Percentiles rank a stretch among this genome's conserved stretches.
Conservation (phyloP, 2,797 vertebrate species). For the Rhynchotus rufescens region DNA sequence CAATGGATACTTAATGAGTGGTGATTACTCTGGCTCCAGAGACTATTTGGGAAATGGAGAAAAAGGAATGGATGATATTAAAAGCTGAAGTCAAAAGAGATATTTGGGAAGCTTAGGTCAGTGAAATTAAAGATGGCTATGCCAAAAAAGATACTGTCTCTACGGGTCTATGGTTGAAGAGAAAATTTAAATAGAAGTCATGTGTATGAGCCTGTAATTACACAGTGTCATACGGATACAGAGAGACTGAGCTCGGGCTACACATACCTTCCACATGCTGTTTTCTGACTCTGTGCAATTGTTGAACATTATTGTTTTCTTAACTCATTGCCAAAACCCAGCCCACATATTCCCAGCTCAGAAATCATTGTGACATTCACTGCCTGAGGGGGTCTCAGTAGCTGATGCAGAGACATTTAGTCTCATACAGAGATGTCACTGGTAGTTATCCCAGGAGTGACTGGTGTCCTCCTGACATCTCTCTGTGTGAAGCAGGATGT, state of each 20-base stretch:
- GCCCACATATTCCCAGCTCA: neutral
- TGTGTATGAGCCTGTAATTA: conserved; percentile 43
- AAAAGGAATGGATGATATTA: conserved; percentile 54
- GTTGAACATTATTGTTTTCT: neutral
- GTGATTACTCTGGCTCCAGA: conserved; percentile 69
- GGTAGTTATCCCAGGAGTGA: neutral
- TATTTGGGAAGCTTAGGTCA: conserved; percentile 57
- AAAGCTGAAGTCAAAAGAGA: conserved; percentile 48
- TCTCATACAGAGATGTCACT: rapidly evolving
- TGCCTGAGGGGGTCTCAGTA: neutral
- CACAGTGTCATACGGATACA: conserved; percentile 6
- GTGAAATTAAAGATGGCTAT: conserved; percentile 42
- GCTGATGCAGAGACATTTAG: neutral
- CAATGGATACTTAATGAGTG: conserved; percentile 57
- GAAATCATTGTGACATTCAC: neutral
- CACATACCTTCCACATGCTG: conserved; percentile 14
- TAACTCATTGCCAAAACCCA: neutral
- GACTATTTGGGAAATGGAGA: conserved; percentile 56
- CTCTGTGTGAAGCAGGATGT: neutral
- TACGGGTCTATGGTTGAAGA: conserved; percentile 14
- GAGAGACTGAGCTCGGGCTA: neutral
- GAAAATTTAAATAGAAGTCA: conserved; percentile 31
- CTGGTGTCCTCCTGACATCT: neutral
- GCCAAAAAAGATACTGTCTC: conserved; percentile 32
- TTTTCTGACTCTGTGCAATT: neutral